Conservation (phyloP, 2,888 invertebrate species). For the Onthophagus sagittarius region DNA sequence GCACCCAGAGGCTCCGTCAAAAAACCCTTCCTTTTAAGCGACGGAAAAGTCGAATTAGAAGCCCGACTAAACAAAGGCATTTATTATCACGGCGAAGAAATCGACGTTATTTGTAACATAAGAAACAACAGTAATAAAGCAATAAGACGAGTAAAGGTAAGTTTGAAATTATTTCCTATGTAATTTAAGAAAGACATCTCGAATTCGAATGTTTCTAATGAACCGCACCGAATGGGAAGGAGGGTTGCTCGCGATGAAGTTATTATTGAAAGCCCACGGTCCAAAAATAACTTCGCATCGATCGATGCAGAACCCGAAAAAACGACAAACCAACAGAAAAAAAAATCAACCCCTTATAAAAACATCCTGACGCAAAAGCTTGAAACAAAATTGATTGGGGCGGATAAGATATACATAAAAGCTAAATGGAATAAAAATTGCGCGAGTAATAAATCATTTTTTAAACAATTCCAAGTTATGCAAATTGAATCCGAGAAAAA, state of each 20-base stretch:
- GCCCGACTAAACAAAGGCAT: constrained; percentile 77
- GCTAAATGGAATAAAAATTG: no score
- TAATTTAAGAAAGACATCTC: background rate
- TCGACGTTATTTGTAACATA: constrained; percentile 69
- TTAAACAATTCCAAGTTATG: no score
- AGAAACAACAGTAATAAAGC: constrained; percentile 82
- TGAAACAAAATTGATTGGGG: background rate
- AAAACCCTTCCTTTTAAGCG: constrained; percentile 81
- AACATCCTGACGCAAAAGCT: background rate
- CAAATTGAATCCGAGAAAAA: no score
- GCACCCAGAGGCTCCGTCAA: constrained; percentile 70
- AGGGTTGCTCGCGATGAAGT: background rate
- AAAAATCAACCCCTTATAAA: background rate
- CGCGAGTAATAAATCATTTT: no score
- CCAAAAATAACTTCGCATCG: background rate
- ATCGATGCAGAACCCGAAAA: background rate
- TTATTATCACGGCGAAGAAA: constrained; percentile 79
- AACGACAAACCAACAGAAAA: background rate
- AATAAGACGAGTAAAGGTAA: constrained; percentile 77
- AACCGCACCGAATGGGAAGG: background rate
- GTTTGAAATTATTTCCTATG: background rate
- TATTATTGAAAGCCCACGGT: background rate
- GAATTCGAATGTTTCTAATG: background rate
- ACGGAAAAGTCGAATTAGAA: constrained; percentile 75
- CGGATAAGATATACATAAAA: background rate